A percentile compares a stretch with the other conserved stretches of the same genome.
phyloP scores from a whole-genome alignment of 2,888 invertebrate species.

The Trissolcus brochymenae region DNA sequence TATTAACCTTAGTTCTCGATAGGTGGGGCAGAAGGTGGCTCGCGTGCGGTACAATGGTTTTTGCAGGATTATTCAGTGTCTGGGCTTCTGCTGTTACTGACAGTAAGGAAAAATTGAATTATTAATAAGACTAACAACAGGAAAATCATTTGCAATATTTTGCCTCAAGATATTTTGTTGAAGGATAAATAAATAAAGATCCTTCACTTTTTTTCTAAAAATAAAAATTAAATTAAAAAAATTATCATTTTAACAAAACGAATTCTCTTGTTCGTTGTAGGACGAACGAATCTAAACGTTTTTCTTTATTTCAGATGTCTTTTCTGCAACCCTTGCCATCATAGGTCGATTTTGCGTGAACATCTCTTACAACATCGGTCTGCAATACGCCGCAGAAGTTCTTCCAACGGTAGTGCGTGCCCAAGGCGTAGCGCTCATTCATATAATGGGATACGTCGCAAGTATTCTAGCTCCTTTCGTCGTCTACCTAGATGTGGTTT shows the following conservation, averaged over 20 bases:
- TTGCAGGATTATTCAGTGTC: conserved; percentile 88
- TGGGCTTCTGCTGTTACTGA: conserved; percentile 85
- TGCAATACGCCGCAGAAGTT: conserved; percentile 92
- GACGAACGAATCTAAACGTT: background rate
- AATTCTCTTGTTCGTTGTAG: no score
- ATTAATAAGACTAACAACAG: background rate
- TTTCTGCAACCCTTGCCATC: conserved; percentile 87
- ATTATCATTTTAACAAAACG: no score
- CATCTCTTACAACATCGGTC: conserved; percentile 92
- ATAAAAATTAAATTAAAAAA: background rate
- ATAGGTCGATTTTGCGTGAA: conserved; percentile 90
- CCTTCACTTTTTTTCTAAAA: background rate
- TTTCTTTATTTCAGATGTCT: conserved; percentile 79
- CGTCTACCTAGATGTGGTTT: conserved; percentile 86
- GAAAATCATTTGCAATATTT: background rate
- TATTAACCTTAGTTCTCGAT: conserved; percentile 86
- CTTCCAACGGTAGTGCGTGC: conserved; percentile 91
- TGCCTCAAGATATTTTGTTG: background rate
- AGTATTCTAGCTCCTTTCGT: conserved; percentile 90
- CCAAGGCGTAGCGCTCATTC: conserved; percentile 90
- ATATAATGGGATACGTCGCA: conserved; percentile 92
- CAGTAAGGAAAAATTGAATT: conserved; percentile 77
- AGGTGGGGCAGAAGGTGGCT: conserved; percentile 91
- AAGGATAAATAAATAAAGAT: background rate
- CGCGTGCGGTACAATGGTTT: conserved; percentile 88